Percentiles rank a stretch among this genome's conserved stretches.
These are phyloP conservation scores for Tangara arthus DNA, from an alignment of 2,797 vertebrate species.

Conservation along the genomic window DNA sequence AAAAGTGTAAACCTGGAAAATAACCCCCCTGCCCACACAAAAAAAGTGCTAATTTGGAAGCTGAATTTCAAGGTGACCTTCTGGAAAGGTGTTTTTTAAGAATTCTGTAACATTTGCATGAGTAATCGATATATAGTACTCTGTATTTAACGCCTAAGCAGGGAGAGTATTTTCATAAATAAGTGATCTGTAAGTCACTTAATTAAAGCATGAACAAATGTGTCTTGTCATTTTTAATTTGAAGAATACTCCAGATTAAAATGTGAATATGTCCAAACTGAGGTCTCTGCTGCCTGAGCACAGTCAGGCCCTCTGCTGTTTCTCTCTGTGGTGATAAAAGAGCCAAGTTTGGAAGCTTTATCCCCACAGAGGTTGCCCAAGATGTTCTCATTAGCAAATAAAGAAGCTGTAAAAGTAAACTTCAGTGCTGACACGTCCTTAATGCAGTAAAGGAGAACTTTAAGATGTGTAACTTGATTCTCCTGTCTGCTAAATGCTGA, in stretches of 20 bases:
- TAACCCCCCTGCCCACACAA: neutral
- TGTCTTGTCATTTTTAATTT: neutral
- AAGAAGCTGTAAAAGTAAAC: neutral
- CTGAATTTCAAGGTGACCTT: neutral
- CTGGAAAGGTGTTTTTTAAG: neutral
- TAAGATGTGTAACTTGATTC: neutral
- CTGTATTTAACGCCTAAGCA: neutral
- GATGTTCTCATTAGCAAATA: neutral
- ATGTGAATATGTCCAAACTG: neutral
- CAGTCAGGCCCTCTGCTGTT: neutral
- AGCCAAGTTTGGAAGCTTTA: neutral
- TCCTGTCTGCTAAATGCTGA: neutral
- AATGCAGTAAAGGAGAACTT: neutral
- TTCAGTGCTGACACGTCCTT: neutral
- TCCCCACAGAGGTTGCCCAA: neutral
- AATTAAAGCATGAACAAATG: neutral
- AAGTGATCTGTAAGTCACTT: neutral
- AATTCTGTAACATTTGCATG: neutral
- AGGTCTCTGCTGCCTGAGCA: neutral
- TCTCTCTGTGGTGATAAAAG: neutral
- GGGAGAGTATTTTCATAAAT: neutral
- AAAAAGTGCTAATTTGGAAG: neutral
- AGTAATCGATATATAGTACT: neutral
- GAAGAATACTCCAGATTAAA: neutral
- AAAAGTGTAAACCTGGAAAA: neutral